phyloP scores from a whole-genome alignment of 2,797 vertebrate genomes.

The Alca torda region DNA sequence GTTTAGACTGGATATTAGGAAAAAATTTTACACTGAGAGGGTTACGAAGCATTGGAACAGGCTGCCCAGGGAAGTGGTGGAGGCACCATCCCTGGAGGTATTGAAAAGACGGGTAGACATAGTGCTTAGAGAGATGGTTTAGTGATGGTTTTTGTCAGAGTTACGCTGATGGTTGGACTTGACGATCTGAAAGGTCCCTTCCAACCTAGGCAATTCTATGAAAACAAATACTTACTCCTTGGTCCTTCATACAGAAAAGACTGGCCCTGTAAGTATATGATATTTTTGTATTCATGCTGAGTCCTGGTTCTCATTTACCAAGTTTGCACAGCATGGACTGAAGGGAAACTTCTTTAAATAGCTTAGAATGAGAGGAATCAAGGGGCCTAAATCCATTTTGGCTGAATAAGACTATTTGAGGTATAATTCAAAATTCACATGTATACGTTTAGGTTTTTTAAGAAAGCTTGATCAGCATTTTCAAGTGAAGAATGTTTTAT shows the following conservation, averaged over 20 bases:
- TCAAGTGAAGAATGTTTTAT: neutral
- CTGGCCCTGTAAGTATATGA: neutral
- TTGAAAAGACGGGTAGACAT: too few species aligned
- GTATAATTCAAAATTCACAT: neutral
- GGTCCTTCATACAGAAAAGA: neutral
- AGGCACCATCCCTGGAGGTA: too few species aligned
- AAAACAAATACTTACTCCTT: neutral
- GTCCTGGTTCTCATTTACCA: neutral
- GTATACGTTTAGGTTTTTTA: neutral
- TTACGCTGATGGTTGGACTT: too few species aligned
- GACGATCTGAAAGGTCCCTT: too few species aligned
- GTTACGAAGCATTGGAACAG: too few species aligned
- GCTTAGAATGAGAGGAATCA: neutral
- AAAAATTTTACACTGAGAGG: too few species aligned
- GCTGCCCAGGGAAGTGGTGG: too few species aligned
- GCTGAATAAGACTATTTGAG: neutral
- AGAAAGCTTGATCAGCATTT: neutral
- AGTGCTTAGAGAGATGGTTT: too few species aligned
- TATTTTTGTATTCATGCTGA: neutral
- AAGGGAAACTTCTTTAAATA: neutral
- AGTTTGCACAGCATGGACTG: neutral
- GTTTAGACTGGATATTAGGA: too few species aligned
- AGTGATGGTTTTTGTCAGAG: too few species aligned
- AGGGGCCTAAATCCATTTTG: neutral
- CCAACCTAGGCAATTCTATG: too few species aligned